Base-by-base conservation (phyloP, 2,888 invertebrate species). In the Poecilus cupreus region DNA sequence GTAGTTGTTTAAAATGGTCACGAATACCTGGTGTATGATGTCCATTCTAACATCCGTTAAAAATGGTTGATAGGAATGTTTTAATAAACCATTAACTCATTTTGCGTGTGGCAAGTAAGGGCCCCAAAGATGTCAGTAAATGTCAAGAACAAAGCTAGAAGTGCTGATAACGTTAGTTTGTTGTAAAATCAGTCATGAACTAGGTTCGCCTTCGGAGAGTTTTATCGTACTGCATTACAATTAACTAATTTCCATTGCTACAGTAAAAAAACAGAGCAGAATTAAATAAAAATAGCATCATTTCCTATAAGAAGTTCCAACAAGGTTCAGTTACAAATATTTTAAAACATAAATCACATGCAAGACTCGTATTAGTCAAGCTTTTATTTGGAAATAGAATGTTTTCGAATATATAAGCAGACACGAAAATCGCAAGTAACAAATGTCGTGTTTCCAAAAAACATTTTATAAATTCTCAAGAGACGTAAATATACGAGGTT, bases 401-500 rank as follows among this genome's bases (percentile, higher is more conserved):
- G 64, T 32, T 68, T 37, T 32, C 11, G 64, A 68, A 51, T 51
- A 37, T 37, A 18, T 37, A 32, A 68, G 37, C 64, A 68, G 64
- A 68, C 64, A 68, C 64, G 64, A 37, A 64, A 68, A 37, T 68
- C 60, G 37, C 37, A 37, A 60, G 60, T 22, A 60, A 68, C 64
- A 37, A 68, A 68, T 68, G 64, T 68, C 64, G 64, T 68, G 64
- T 32, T 60, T 32, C 32, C 60, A 32, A 60, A 60, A 60, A 60
- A 13, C 16, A 18, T 68, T 68, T 68, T 68, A 68, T 68, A 37
- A 37, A 68, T 68, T 18, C 64, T 68, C 64, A 6, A 13, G 64
- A 37, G 64, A 68, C 37, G 64, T 37, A 18, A 51, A 51, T 51
- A 18, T 51, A 26, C 60, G 54, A 54, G 10, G 60, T 68, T 37